Percentiles rank a stretch among this genome's conserved stretches.
phyloP scores from a whole-genome alignment of 1,140 invertebrate genomes.

The Platorchestia sp. region DNA sequence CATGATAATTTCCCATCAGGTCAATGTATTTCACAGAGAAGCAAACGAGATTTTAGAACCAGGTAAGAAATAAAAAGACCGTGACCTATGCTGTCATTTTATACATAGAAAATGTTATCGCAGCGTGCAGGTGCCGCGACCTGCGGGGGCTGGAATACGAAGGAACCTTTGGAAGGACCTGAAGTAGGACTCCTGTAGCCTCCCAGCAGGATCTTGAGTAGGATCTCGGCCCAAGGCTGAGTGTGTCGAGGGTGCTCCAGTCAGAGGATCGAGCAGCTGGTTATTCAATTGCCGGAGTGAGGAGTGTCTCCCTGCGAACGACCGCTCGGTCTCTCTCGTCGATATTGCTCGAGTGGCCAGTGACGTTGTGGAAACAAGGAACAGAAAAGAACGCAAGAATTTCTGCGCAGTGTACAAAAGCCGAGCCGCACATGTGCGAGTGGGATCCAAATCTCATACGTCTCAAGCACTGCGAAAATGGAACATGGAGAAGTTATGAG shows the following conservation, averaged over 20 bases:
- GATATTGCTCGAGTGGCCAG: background rate
- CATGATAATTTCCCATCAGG: background rate
- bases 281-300: background rate
- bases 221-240: background rate
- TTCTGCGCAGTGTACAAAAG: background rate
- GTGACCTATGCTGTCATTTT: background rate
- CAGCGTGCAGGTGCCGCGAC: background rate
- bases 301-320: background rate
- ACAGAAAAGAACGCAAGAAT: background rate
- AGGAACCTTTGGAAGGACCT: background rate
- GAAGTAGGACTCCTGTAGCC: background rate
- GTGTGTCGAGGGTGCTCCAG: background rate
- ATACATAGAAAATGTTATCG: background rate
- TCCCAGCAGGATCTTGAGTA: background rate
- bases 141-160: background rate
- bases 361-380: background rate
- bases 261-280: constrained; percentile 4
- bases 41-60: background rate
- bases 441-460: too few species aligned
- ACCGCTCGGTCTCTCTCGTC: background rate
- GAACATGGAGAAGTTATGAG: too few species aligned
- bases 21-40: background rate
- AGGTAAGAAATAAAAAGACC: background rate
- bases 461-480: too few species aligned
- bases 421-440: background rate